Evolutionary conservation across 2,888 invertebrate species (phyloP).

Genomic region (Xanthia icteritia): DNA sequence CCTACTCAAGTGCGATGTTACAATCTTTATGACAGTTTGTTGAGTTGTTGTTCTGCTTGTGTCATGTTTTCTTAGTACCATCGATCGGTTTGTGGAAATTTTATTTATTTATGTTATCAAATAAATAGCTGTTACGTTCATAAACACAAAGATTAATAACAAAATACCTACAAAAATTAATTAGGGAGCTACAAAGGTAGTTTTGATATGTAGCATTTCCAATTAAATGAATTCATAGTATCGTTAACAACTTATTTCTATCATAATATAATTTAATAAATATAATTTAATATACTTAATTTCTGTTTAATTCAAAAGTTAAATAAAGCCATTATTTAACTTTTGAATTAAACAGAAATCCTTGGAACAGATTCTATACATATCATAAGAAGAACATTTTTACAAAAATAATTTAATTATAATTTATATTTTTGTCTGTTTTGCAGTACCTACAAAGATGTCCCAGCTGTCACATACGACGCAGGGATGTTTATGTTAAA

Average conservation of each 20-base stretch:
- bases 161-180: background rate
- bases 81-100: background rate
- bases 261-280: background rate
- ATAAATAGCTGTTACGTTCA: no score
- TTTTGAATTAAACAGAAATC: background rate
- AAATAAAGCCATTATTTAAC: background rate
- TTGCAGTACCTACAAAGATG: conserved; percentile 44
- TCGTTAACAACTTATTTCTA: background rate
- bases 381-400: conserved; percentile 4
- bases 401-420: conserved; percentile 34
- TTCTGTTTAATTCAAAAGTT: no score
- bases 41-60: background rate
- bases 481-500: conserved; percentile 28
- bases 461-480: conserved; percentile 37
- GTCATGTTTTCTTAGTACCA: conserved; percentile 20
- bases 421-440: conserved; percentile 39
- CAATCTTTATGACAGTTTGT: conserved; percentile 41
- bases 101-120: background rate
- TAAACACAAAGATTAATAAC: background rate
- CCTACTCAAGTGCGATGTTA: conserved; percentile 35
- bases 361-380: background rate
- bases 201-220: background rate
- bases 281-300: background rate
- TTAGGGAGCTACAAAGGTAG: background rate
- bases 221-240: background rate